Percentiles rank a stretch among this genome's conserved stretches.
Conservation (phyloP, 2,113 vertebrate genomes). For the Gallinago jamesoni region DNA sequence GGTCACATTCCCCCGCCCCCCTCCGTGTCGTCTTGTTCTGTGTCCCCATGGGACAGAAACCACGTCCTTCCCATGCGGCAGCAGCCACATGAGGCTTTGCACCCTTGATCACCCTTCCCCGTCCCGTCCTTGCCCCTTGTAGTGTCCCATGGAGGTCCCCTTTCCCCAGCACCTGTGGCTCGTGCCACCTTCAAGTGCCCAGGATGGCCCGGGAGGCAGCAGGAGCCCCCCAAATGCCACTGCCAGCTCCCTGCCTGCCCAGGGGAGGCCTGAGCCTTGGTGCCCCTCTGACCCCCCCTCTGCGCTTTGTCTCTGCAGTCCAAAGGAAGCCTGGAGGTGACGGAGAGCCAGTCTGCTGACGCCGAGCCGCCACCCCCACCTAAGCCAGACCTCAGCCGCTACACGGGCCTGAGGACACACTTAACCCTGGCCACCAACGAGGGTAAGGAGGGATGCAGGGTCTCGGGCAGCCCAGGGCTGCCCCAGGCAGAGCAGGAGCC, state of each 20-base stretch:
- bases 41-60: neutral
- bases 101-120: neutral
- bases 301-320: slow-evolving; percentile 78
- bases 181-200: rapidly evolving
- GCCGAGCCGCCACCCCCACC: slow-evolving; percentile 93
- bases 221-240: rapidly evolving
- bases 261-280: neutral
- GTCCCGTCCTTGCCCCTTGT: rapidly evolving
- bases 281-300: neutral
- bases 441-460: slow-evolving; percentile 78
- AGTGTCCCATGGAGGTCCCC: neutral
- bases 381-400: slow-evolving; percentile 91
- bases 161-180: neutral
- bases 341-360: slow-evolving; percentile 95
- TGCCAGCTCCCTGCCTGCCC: neutral
- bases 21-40: neutral
- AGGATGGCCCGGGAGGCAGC: neutral
- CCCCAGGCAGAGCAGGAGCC: neutral
- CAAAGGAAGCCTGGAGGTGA: slow-evolving; percentile 92
- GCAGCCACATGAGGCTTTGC: neutral
- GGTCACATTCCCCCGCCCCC: neutral
- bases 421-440: slow-evolving; percentile 83
- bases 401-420: slow-evolving; percentile 86
- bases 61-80: neutral
- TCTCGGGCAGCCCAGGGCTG: neutral